Evolutionary conservation across 2,888 invertebrate genomes (phyloP), one percentile per base, ranked within the genome.

Genomic region (Sarcophaga caerulescens): DNA sequence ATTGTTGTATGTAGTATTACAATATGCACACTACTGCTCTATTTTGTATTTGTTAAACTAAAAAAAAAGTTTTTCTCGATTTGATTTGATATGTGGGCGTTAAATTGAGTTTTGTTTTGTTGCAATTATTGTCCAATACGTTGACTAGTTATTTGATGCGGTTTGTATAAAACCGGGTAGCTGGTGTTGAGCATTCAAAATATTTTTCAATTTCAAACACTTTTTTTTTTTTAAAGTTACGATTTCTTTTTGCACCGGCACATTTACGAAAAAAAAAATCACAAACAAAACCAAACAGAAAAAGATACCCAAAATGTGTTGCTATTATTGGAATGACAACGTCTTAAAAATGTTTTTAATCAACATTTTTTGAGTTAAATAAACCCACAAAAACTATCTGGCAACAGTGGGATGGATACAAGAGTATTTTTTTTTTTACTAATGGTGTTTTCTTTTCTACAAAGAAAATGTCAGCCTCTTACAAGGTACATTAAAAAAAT

Each of bases 31-130:
- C 79, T 82, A 80, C 76, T 85, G 79, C 76, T 83, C 82, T 71
- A 85, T 74, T 82, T 85, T 80, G 14, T 14, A 12, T 62, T 52
- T 71, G 73, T 73, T 65, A 19, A 57, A 19, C 25, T 57, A 63
- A 71, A 78, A 45, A 65, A 52, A 76, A 78, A 59, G 12, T 70
- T 81, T 85, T 52, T 52, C 4, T 14, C 52, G 52, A 52, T 52
- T 14, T 85, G 62, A 69, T 74, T 74, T 52, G 21, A 70, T 71
- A 76, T 62, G 85, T 85, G 79, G 85, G 85, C 76, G 85, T 82
- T 75, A n/a, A n/a, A n/a, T n/a, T n/a, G 65, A 63, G 76, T 77
- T 52, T 52, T 4, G 14, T 17, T 52, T 17, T 52, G 52, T 52
- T 52, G 60, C 19, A 71, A 71, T 76, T 57, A 57, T 66, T 69